Evolutionary conservation across 2,888 invertebrate species (phyloP), one percentile per base, ranked within the genome.

Genomic region (Abrostola tripartita): DNA sequence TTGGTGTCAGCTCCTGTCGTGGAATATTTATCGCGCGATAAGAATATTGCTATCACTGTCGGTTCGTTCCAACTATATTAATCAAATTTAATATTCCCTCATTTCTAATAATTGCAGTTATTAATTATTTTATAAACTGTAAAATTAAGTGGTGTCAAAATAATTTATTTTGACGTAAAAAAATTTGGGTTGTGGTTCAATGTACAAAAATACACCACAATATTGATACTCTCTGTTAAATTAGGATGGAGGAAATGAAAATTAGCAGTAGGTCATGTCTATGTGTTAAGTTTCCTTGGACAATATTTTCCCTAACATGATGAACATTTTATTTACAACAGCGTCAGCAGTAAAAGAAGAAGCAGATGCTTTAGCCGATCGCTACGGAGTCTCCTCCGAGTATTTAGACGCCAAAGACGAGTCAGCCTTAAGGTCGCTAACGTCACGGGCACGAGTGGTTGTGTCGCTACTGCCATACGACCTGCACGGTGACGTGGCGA

Each of bases 1-100:
- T 97, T 98, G 85, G 99, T 99, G 0, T 97, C 98, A 0, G 97
- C 97, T 0, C 99, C 99, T 0, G 95, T 99, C 0, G 98, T 99
- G 0, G 99, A 99, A 88, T 99, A 99, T 93, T 95, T 99, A 37
- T 96, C 98, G 61, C 95, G 98, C 56, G 98, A 98, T 83, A 95
- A 96, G 73, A 96, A 97, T 70, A 95, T 98, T 35, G 96, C 96
- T n/a, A 96, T 99, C 38, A 97, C 97, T 7, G 96, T 99, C 5
- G 98, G 98, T 96, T 88, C 81, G 83, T 62, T 9, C 24, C 1
- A 24, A 24, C 24, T 24, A 24, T 24, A 24, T n/a, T n/a, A 24
- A 24, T 24, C 24, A 24, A 24, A 24, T 24, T n/a, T n/a, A n/a
- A n/a, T n/a, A n/a, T n/a, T n/a, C n/a, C n/a, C n/a, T n/a, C n/a